These are phyloP conservation scores for Drosophila rufa DNA, from an alignment of 1,140 invertebrate species.

Conservation along the genomic window DNA sequence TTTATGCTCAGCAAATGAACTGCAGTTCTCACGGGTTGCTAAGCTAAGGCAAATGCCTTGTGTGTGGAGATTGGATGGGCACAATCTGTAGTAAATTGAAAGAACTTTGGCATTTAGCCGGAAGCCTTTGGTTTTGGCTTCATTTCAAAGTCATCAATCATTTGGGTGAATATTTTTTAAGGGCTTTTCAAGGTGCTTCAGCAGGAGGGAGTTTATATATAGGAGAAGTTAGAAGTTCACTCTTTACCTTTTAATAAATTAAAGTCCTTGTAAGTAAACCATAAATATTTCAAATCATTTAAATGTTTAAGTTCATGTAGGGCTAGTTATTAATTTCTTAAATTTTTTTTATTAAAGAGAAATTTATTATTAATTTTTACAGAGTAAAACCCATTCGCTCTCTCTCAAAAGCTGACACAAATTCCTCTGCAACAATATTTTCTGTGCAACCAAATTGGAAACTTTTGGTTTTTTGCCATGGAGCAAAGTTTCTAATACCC, in stretches of 20 bases:
- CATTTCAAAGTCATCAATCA: slow-evolving; percentile 13
- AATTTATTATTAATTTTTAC: too few relatives aligned
- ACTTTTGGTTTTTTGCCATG: slow-evolving; percentile 53
- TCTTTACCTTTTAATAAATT: background rate
- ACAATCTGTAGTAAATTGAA: slow-evolving; percentile 3
- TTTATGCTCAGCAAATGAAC: slow-evolving; percentile 46
- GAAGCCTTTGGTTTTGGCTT: background rate
- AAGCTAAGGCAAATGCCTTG: slow-evolving; percentile 6
- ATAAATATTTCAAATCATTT: background rate
- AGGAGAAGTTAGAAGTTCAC: background rate
- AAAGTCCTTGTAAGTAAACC: background rate
- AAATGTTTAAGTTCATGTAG: too few relatives aligned
- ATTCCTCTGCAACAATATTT: slow-evolving; percentile 44
- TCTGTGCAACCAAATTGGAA: slow-evolving; percentile 39
- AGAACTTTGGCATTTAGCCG: slow-evolving; percentile 13
- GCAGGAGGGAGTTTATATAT: background rate
- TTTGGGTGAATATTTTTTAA: slow-evolving; percentile 3
- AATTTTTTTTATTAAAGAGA: too few relatives aligned
- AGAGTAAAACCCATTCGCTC: slow-evolving; percentile 1
- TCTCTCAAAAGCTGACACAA: background rate
- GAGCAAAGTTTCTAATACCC: slow-evolving; percentile 58
- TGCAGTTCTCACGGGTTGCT: slow-evolving; percentile 15
- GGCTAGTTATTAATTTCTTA: too few relatives aligned
- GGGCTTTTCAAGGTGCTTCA: background rate
- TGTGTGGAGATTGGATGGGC: background rate